Conservation (phyloP, 2,888 invertebrate genomes). For the Orthosia cruda region DNA sequence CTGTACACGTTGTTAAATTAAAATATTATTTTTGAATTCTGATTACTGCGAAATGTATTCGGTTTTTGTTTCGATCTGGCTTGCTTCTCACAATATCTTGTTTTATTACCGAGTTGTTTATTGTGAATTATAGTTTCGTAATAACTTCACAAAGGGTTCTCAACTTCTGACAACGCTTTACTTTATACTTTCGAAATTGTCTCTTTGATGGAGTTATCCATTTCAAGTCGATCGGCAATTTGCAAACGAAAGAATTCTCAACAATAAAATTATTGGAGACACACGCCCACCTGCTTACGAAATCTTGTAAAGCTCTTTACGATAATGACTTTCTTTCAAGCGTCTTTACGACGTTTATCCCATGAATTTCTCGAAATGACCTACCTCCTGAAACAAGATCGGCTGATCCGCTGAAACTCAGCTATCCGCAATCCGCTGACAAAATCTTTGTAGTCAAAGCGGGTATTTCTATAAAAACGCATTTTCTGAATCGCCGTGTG, state of each 20-base stretch:
- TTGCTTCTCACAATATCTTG: conserved; percentile 25
- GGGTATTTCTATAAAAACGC: conserved; percentile 89
- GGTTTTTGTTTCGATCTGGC: conserved; percentile 30
- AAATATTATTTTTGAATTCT: conserved; percentile 63
- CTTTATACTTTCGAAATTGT: conserved; percentile 28
- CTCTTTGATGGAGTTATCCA: conserved; percentile 50
- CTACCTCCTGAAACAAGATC: conserved; percentile 81
- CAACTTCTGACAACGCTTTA: conserved; percentile 16
- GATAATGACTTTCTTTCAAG: conserved; percentile 70
- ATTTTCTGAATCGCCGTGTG: conserved; percentile 86
- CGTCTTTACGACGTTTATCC: conserved; percentile 70
- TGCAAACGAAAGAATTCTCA: conserved; percentile 41
- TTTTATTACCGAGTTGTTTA: conserved; percentile 36
- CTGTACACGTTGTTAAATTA: conserved; percentile 62
- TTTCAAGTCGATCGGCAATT: conserved; percentile 50
- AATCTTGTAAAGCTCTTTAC: conserved; percentile 73
- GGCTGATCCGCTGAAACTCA: conserved; percentile 79
- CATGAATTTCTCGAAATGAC: conserved; percentile 76
- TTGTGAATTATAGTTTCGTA: conserved; percentile 30
- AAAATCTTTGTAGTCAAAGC: conserved; percentile 86
- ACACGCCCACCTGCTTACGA: conserved; percentile 57
- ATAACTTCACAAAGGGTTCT: conserved; percentile 40
- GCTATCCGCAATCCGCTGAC: conserved; percentile 84
- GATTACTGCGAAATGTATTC: conserved; percentile 34
- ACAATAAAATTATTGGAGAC: conserved; percentile 61